Conservation (phyloP, 2,888 invertebrate genomes). For the Alentia gelatinosa region DNA sequence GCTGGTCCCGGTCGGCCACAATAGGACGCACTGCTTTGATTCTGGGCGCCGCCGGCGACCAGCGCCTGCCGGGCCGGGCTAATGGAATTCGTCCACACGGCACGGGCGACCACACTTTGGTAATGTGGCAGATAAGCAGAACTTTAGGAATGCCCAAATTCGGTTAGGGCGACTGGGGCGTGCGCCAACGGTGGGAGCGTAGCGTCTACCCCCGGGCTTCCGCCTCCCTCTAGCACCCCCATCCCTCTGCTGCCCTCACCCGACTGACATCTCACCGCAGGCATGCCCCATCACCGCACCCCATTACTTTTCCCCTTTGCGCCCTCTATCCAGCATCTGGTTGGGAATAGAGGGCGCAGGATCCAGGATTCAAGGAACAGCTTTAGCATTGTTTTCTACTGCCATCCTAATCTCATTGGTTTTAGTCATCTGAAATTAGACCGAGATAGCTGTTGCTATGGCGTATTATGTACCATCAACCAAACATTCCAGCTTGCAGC, state of each 20-base stretch:
- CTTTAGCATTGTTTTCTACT: no score
- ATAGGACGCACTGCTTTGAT: conserved; percentile 2
- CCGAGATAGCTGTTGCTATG: no score
- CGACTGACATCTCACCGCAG: neutral
- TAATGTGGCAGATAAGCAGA: conserved; percentile 39
- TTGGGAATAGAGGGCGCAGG: no score
- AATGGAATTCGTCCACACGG: conserved; percentile 32
- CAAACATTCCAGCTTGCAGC: no score
- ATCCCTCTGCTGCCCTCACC: neutral
- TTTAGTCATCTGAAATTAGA: no score
- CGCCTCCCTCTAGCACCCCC: neutral
- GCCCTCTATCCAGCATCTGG: no score
- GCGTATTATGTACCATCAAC: no score
- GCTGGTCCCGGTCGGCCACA: neutral
- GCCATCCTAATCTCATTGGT: no score
- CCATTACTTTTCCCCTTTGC: no score
- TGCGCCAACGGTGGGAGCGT: neutral
- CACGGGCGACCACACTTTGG: conserved; percentile 3
- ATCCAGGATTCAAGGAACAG: no score
- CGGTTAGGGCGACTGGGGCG: neutral
- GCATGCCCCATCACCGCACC: no score
- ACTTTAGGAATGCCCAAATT: conserved; percentile 33
- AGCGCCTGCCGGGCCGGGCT: neutral
- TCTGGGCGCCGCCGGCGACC: neutral
- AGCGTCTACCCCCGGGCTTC: neutral